Evolutionary conservation across 35 echinoderm and acorn worm genomes (phyloP).

Genomic region (Diadema setosum): DNA sequence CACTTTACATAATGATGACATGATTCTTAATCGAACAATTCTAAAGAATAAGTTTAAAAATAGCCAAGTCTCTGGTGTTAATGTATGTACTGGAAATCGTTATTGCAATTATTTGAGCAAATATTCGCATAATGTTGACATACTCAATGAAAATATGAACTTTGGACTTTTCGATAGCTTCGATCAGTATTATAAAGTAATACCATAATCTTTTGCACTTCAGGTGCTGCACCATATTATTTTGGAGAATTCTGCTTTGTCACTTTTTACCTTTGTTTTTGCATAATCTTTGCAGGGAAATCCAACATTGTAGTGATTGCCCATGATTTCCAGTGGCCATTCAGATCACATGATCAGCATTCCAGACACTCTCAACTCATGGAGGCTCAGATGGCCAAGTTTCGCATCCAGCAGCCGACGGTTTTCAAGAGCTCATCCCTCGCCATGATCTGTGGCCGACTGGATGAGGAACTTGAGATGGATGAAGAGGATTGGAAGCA

Average conservation of each 20-base stretch:
- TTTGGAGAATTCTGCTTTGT: not conserved
- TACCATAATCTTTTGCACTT: too few relatives aligned
- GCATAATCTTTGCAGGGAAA: not conserved
- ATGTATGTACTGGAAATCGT: too few relatives aligned
- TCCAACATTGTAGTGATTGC: not conserved
- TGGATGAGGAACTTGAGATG: not conserved
- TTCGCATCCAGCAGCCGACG: not conserved
- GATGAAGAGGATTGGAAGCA: not conserved
- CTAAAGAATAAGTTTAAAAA: too few relatives aligned
- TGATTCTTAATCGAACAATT: not conserved
- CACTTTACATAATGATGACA: not conserved
- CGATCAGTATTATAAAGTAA: too few relatives aligned
- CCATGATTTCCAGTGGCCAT: not conserved
- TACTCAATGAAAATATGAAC: not conserved
- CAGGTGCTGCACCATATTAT: not conserved
- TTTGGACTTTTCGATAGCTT: not conserved
- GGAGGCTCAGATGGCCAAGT: not conserved
- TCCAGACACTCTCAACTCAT: not conserved
- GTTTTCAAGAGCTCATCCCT: not conserved
- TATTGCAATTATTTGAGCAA: not conserved
- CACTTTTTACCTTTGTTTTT: not conserved
- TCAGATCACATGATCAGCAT: not conserved
- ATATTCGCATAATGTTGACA: not conserved
- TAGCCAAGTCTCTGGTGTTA: too few relatives aligned
- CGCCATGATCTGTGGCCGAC: not conserved